Base-by-base conservation (phyloP, 2,888 invertebrate species). In the Formica aserva region DNA sequence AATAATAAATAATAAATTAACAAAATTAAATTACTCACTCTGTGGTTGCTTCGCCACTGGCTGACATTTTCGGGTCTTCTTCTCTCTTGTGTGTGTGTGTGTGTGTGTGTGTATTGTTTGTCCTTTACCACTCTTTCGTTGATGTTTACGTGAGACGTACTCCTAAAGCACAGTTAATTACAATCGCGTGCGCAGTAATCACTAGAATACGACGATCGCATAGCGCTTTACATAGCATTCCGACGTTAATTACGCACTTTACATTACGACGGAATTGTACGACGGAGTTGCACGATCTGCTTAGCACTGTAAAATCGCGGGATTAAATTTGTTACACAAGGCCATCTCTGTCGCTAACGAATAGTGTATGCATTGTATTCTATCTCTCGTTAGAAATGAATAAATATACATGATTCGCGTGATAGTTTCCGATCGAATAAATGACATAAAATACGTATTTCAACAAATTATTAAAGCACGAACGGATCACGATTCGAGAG, bases 241-340 rank as follows among this genome's bases (percentile, higher is more conserved):
- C 52, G n/a, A 52, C n/a, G 52, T 52, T 52, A 52, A 52, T 52
- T 52, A 52, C 8, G 52, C 52, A 52, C 52, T 52, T 52, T n/a
- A 52, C 52, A n/a, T 52, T 52, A n/a, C n/a, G 52, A n/a, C 2
- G n/a, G 52, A 52, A n/a, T 52, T 8, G n/a, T 8, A 52, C 26
- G 26, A 26, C 1, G 26, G 26, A 26, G n/a, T n/a, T n/a, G 8
- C 52, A 52, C 52, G 52, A 52, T 52, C 52, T n/a, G n/a, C n/a
- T 52, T 52, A 52, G 52, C 9, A 52, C 3, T 2, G 18, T n/a
- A 52, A 52, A 52, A n/a, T 52, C n/a, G 52, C 52, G 52, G n/a
- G n/a, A 52, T n/a, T 52, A 52, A 8, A 52, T 52, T 52, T n/a
- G 52, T 52, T n/a, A 52, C 2, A 52, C 18, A 52, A n/a, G 2